Evolutionary conservation across 2,888 invertebrate species (phyloP).

Genomic region (Agrenia bidenticulata): DNA sequence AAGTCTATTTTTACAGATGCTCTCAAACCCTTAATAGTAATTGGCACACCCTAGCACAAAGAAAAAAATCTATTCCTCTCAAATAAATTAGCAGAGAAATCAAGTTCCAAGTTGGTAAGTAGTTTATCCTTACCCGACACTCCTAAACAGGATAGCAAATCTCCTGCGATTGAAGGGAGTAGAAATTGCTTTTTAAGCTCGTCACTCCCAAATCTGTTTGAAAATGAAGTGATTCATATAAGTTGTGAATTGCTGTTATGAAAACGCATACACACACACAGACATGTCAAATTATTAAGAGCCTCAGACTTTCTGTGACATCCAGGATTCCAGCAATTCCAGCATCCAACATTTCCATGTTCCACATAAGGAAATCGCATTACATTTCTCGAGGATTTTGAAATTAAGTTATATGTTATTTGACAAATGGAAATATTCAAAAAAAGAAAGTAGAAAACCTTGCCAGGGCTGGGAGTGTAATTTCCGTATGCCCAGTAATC

Average conservation of each 20-base stretch:
- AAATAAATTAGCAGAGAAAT: no score
- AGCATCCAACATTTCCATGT: slow-evolving; percentile 3
- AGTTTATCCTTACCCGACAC: slow-evolving; percentile 55
- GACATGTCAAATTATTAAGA: no score
- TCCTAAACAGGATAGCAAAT: slow-evolving; percentile 60
- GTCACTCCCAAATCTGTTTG: slow-evolving; percentile 57
- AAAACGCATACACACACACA: neutral
- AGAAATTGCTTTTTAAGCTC: slow-evolving; percentile 59
- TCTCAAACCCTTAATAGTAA: neutral
- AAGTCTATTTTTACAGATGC: no score
- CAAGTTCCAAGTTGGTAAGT: neutral
- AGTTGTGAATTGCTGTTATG: neutral
- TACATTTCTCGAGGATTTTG: neutral
- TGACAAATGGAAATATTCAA: slow-evolving; percentile 3
- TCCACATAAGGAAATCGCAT: neutral
- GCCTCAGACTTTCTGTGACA: no score
- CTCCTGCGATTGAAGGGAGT: slow-evolving; percentile 59
- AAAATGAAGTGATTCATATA: neutral
- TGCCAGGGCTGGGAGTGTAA: slow-evolving; percentile 62
- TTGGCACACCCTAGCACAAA: neutral
- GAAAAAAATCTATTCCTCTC: no score
- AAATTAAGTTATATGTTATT: slow-evolving; percentile 1
- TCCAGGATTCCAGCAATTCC: neutral
- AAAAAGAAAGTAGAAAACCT: no score
- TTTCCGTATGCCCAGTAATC: slow-evolving; percentile 61